Evolutionary conservation across 2,113 vertebrate species (phyloP).

Genomic region (Colossoma macropomum): DNA sequence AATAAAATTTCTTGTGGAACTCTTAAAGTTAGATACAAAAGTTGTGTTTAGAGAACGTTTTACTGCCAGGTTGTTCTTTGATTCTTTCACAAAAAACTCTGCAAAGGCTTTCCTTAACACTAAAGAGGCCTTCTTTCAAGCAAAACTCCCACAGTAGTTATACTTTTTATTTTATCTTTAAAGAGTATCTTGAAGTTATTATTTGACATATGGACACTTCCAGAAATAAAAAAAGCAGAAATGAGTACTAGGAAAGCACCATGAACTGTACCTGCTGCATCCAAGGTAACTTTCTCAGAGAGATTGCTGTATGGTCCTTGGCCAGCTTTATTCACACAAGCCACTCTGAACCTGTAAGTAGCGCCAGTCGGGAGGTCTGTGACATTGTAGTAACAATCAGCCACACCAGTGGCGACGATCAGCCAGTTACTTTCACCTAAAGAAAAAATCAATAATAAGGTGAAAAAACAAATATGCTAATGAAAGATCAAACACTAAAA

Average conservation of each 20-base stretch:
- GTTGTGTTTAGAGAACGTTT: not conserved
- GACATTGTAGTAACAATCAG: slow-evolving; percentile 94
- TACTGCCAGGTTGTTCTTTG: not conserved
- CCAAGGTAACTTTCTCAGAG: slow-evolving; percentile 83
- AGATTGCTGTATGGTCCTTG: slow-evolving; percentile 92
- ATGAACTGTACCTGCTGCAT: slow-evolving; percentile 75
- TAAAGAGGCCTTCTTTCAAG: not conserved
- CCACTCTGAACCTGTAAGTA: slow-evolving; percentile 88
- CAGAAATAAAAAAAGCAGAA: not conserved
- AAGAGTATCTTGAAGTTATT: not conserved
- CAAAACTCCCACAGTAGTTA: not conserved
- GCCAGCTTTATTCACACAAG: slow-evolving; percentile 94
- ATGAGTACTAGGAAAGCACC: not conserved
- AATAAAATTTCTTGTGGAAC: not conserved
- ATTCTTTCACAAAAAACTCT: not conserved
- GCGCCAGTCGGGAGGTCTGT: slow-evolving; percentile 81
- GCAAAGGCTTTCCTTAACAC: too few relatives aligned
- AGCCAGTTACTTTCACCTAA: slow-evolving; percentile 90
- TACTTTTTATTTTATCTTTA: too few relatives aligned
- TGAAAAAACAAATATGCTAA: not conserved
- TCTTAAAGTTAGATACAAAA: too few relatives aligned
- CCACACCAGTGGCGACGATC: slow-evolving; percentile 84
- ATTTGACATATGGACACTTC: not conserved
- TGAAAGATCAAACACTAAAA: not conserved
- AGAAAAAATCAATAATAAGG: not conserved